Percentiles rank a stretch among this genome's conserved stretches.
phyloP scores from a whole-genome alignment of 2,888 invertebrate species.

The Cyclophora albipunctata region DNA sequence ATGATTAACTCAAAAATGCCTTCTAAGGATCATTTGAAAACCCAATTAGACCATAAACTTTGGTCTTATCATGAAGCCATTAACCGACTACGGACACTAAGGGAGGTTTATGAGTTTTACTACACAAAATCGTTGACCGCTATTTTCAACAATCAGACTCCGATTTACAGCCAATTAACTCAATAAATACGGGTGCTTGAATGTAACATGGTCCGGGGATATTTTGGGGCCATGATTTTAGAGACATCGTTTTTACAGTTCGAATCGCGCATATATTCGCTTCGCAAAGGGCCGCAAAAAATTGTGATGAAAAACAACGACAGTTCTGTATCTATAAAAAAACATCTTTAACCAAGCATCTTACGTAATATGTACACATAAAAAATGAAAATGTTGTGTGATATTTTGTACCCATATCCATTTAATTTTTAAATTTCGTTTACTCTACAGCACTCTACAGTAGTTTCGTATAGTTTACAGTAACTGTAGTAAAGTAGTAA shows the following conservation, averaged over 20 bases:
- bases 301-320: too few species aligned
- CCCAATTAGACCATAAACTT: conserved; percentile 65
- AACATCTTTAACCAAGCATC: too few species aligned
- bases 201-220: conserved; percentile 32
- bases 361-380: too few species aligned
- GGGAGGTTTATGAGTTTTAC: conserved; percentile 73
- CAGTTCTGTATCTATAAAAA: too few species aligned
- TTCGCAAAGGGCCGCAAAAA: too few species aligned
- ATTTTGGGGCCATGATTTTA: conserved; percentile 31
- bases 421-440: too few species aligned
- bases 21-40: conserved; percentile 31
- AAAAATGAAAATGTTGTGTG: too few species aligned
- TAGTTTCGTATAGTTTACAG: too few species aligned
- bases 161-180: conserved; percentile 70
- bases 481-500: too few species aligned
- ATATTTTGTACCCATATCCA: too few species aligned
- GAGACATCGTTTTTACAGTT: neutral
- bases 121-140: conserved; percentile 65
- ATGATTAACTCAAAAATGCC: conserved; percentile 50
- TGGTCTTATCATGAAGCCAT: conserved; percentile 61
- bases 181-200: conserved; percentile 58
- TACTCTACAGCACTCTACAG: too few species aligned
- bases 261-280: too few species aligned
- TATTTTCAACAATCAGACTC: conserved; percentile 60
- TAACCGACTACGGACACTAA: conserved; percentile 58